A percentile compares a stretch with the other conserved stretches of the same genome.
Evolutionary conservation across 2,797 vertebrate genomes (phyloP).

Genomic region (Pseudocheirus occidentalis): DNA sequence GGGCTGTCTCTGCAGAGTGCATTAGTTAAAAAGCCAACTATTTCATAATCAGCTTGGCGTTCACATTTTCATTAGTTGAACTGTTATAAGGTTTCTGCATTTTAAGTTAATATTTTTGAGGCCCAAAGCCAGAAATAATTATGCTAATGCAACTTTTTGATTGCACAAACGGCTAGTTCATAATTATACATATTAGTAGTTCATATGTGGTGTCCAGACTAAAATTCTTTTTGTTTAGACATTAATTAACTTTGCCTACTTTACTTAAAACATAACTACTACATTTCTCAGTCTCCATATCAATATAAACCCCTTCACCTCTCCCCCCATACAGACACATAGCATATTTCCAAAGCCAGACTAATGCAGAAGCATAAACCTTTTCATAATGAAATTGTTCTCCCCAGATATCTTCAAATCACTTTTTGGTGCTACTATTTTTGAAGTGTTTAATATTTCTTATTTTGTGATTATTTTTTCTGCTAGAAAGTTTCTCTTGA

Average conservation of each 20-base stretch:
- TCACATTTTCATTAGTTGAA: constrained; percentile 63
- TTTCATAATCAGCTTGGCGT: constrained; percentile 47
- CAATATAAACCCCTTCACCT: not conserved
- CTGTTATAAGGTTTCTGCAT: constrained; percentile 43
- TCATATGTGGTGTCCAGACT: constrained; percentile 61
- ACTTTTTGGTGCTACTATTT: constrained; percentile 12
- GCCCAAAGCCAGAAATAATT: constrained; percentile 72
- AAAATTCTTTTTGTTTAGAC: constrained; percentile 70
- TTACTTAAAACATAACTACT: constrained; percentile 53
- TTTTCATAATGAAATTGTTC: constrained; percentile 19
- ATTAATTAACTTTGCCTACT: constrained; percentile 63
- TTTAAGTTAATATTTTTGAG: constrained; percentile 74
- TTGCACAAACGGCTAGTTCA: constrained; percentile 61
- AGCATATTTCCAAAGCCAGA: constrained; percentile 13
- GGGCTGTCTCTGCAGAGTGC: constrained; percentile 12
- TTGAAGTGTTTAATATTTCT: constrained; percentile 37
- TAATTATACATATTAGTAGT: constrained; percentile 64
- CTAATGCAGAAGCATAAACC: not conserved
- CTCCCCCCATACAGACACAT: not conserved
- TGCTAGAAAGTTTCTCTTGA: constrained; percentile 44
- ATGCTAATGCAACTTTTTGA: constrained; percentile 69
- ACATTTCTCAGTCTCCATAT: not conserved
- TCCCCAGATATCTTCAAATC: constrained; percentile 20
- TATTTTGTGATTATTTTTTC: constrained; percentile 41
- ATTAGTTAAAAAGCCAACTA: constrained; percentile 26